A percentile compares a stretch with the other conserved stretches of the same genome.
Evolutionary conservation across 2,888 invertebrate genomes (phyloP).

Genomic region (Lomographa bimaculata): DNA sequence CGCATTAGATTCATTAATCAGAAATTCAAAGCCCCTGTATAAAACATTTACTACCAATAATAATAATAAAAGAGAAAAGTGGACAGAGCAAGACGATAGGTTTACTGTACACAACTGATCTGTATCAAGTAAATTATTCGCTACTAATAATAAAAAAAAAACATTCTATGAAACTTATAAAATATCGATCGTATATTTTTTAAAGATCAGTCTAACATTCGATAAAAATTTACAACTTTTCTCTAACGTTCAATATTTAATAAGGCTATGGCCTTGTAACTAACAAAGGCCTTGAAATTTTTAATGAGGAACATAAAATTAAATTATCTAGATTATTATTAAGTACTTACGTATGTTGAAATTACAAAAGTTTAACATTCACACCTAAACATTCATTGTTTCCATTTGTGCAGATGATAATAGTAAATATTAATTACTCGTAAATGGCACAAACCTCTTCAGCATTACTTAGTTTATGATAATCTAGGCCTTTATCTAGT

Average conservation of each 20-base stretch:
- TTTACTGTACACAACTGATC: not conserved
- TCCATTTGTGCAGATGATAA: constrained; percentile 16
- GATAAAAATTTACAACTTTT: constrained; percentile 68
- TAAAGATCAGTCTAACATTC: constrained; percentile 83
- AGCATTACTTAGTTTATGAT: constrained; percentile 6
- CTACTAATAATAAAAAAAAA: constrained; percentile 51
- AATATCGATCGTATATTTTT: constrained; percentile 72
- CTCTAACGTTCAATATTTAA: constrained; percentile 43
- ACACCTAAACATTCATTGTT: constrained; percentile 5
- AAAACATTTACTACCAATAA: constrained; percentile 60
- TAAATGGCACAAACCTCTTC: constrained; percentile 2
- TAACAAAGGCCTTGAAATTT: constrained; percentile 38
- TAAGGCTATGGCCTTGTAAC: constrained; percentile 62
- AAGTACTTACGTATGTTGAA: constrained; percentile 16
- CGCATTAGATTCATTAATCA: constrained; percentile 43
- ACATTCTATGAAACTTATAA: constrained; percentile 68
- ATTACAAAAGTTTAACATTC: constrained; percentile 21
- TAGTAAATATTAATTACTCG: constrained; percentile 9
- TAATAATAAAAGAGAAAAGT: constrained; percentile 62
- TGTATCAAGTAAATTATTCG: not conserved
- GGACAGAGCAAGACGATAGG: constrained; percentile 68
- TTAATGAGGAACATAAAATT: constrained; percentile 36
- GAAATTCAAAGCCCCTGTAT: constrained; percentile 64
- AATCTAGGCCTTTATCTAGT: constrained; percentile 14
- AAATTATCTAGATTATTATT: constrained; percentile 21